Evolutionary conservation across 2,888 invertebrate species (phyloP).

Genomic region (Allacma fusca): DNA sequence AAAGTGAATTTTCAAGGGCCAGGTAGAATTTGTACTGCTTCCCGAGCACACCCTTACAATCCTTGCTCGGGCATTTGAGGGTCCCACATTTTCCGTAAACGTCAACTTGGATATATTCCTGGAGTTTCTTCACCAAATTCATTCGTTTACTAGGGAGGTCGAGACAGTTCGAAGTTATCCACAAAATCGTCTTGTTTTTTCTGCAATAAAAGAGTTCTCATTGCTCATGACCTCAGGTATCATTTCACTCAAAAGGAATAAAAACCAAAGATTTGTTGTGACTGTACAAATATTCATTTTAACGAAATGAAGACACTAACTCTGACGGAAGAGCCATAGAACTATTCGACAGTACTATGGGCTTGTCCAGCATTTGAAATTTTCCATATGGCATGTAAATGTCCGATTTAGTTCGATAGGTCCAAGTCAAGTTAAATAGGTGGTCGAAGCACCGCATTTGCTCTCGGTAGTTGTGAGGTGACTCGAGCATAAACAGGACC

Average conservation of each 20-base stretch:
- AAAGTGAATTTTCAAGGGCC: background rate
- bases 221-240: too few relatives aligned
- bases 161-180: background rate
- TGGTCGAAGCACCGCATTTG: conserved; percentile 46
- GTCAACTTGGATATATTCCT: background rate
- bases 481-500: conserved; percentile 50
- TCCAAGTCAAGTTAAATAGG: conserved; percentile 56
- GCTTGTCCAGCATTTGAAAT: conserved; percentile 27
- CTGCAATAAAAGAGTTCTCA: background rate
- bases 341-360: too few relatives aligned
- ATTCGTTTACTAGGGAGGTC: background rate
- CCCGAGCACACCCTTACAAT: background rate
- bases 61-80: background rate
- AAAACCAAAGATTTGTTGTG: too few relatives aligned
- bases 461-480: conserved; percentile 38
- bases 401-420: conserved; percentile 54
- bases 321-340: too few relatives aligned
- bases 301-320: too few relatives aligned
- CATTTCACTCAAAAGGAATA: too few relatives aligned
- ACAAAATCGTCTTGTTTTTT: background rate
- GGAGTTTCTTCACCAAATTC: background rate
- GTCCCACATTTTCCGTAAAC: conserved; percentile 9
- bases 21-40: conserved; percentile 16
- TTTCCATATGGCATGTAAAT: conserved; percentile 50
- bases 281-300: too few relatives aligned